Base-by-base conservation (phyloP, 2,888 invertebrate genomes). In the Chalcis sispes region DNA sequence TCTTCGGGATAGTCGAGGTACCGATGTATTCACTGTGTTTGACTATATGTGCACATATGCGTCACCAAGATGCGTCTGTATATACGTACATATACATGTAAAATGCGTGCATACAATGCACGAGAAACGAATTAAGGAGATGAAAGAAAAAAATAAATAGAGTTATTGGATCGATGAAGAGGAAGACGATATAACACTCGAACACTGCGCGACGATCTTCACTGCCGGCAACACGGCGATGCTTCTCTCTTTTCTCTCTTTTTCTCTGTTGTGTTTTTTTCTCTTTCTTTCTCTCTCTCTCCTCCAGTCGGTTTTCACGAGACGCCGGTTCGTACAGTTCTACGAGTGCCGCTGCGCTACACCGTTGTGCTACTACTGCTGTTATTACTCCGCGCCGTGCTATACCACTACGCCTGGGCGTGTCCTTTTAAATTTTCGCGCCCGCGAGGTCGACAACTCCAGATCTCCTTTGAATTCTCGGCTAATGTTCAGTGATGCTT, bases 401-500 rank as follows among this genome's bases (percentile, higher is more conserved):
- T 15, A 10, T 29, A 13, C 18, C 15, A 10, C 4, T n/a, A 42
- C 62, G 67, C 18, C 36, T 58, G 73, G 73, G 73, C 73, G 73
- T 72, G 73, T 73, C 73, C 73, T 61, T 73, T 72, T 52, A 29
- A 72, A 72, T 72, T 72, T 72, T 72, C 50, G 65, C 72, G 72
- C 58, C 59, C 40, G 13, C 56, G 18, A 46, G 5, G 18, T 5
- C 25, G 13, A 3, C 2, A 7, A 25, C 67, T 29, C 62, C 23
- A 36, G 27, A 13, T 15, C 7, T 2, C 29, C n/a, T 36, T n/a
- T 1, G 2, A 23, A 27, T 23, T 25, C 13, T 13, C 40, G 20
- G n/a, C n/a, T n/a, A n/a, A n/a, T n/a, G n/a, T n/a, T n/a, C n/a
- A n/a, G n/a, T n/a, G n/a, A n/a, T n/a, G n/a, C n/a, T n/a, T n/a